These are phyloP conservation scores for Periophthalmodon schlosseri DNA, from an alignment of 2,113 vertebrate species.

Conservation along the genomic window DNA sequence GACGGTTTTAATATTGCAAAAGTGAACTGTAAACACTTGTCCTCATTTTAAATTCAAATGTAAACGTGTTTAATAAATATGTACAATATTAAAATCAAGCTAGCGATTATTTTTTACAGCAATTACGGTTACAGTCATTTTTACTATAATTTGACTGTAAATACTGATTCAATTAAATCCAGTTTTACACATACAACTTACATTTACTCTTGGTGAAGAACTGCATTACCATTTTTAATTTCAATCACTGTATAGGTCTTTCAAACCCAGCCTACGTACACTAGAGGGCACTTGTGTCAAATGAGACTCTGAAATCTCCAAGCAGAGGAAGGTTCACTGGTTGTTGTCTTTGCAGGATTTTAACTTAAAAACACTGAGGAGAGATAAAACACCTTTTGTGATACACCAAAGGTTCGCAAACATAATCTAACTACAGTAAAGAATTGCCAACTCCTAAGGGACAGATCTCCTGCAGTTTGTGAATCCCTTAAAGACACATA, in stretches of 20 bases:
- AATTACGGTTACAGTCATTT: too few relatives aligned
- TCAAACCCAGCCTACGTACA: not conserved
- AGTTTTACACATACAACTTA: not conserved
- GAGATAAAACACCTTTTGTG: not conserved
- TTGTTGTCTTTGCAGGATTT: not conserved
- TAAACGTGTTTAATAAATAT: too few relatives aligned
- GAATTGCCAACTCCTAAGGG: not conserved
- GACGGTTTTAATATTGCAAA: too few relatives aligned
- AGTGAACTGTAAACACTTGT: too few relatives aligned
- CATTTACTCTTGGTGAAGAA: not conserved
- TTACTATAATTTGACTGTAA: too few relatives aligned
- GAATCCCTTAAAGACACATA: slow-evolving; percentile 17
- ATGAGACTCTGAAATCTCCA: not conserved
- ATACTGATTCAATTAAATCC: too few relatives aligned
- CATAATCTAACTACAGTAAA: not conserved
- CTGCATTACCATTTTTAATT: not conserved
- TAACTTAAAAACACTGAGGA: not conserved
- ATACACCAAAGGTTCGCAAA: not conserved
- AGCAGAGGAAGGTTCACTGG: not conserved
- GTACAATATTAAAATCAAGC: too few relatives aligned
- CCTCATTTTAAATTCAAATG: too few relatives aligned
- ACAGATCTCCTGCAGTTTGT: slow-evolving; percentile 20
- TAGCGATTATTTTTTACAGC: too few relatives aligned
- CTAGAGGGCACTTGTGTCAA: slow-evolving; percentile 8
- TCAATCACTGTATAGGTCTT: not conserved